These are phyloP conservation scores for Gibbula magus DNA, from an alignment of 2,888 invertebrate species.

Conservation along the genomic window DNA sequence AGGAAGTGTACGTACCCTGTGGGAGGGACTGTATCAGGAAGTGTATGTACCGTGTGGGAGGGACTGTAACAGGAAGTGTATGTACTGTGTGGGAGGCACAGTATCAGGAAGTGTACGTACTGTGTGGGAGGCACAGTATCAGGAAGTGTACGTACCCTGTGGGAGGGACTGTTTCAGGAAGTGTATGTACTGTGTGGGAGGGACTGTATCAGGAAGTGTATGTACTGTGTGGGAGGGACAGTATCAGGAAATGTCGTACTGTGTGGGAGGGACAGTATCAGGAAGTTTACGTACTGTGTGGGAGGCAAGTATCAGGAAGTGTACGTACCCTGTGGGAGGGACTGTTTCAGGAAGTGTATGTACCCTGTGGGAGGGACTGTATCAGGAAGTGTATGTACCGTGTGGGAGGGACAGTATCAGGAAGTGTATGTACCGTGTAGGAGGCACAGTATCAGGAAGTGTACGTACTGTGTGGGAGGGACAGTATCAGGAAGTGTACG, in stretches of 20 bases:
- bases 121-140: background rate
- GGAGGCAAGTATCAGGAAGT: no score
- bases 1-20: constrained; percentile 55
- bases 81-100: no score
- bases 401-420: no score
- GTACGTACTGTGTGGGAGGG: constrained; percentile 69
- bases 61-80: no score
- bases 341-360: background rate
- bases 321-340: no score
- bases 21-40: background rate
- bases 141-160: background rate
- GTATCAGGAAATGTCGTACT: constrained; percentile 65
- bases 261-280: background rate
- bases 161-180: no score
- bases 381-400: background rate
- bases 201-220: background rate
- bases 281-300: background rate
- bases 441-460: background rate
- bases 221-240: constrained; percentile 70
- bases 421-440: no score
- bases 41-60: background rate
- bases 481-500: constrained; percentile 62
- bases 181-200: no score
- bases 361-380: background rate
- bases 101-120: background rate